Evolutionary conservation across 2,113 vertebrate genomes (phyloP).

Genomic region (Burhinus bistriatus): DNA sequence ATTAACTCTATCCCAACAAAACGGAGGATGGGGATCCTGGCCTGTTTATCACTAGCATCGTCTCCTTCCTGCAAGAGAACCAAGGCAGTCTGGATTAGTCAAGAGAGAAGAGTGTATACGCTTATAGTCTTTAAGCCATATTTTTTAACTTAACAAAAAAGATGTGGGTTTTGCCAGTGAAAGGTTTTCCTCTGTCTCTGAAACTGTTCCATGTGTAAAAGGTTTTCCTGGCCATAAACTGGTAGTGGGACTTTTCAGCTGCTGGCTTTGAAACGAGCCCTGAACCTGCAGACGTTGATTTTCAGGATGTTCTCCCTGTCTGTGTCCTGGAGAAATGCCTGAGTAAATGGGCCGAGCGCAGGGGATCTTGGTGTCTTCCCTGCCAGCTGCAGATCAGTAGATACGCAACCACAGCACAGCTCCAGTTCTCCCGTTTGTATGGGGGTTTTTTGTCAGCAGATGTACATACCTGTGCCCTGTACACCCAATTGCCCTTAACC

Average conservation of each 20-base stretch:
- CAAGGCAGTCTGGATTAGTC: not conserved
- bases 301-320: not conserved
- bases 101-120: not conserved
- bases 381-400: not conserved
- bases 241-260: not conserved
- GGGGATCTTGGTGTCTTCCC: not conserved
- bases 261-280: not conserved
- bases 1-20: not conserved
- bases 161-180: not conserved
- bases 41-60: not conserved
- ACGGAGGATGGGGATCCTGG: not conserved
- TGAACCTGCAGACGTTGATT: not conserved
- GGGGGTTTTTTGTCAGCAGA: not conserved
- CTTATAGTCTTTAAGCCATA: not conserved
- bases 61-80: not conserved
- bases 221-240: not conserved
- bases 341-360: not conserved
- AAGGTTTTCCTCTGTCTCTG: not conserved
- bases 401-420: not conserved
- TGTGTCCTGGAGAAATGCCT: not conserved
- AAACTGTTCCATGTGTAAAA: not conserved
- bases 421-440: not conserved
- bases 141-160: not conserved
- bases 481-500: not conserved
- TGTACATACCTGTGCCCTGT: accelerated